phyloP scores from a whole-genome alignment of 1,140 invertebrate genomes.

The Lasioglossum albipes region DNA sequence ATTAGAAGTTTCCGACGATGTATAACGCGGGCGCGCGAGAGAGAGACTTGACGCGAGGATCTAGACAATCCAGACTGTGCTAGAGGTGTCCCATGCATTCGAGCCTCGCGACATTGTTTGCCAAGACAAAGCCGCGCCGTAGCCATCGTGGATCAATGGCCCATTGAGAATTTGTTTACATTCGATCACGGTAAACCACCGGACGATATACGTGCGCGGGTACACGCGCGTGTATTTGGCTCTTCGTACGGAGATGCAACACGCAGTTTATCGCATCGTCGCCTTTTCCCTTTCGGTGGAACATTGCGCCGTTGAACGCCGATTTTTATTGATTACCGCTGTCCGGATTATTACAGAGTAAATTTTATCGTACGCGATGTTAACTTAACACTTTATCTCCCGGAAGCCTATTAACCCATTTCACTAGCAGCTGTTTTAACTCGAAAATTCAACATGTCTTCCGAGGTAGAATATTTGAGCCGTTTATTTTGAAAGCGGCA shows the following conservation, averaged over 20 bases:
- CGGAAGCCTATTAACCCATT: too few species aligned
- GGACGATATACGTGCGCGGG: neutral
- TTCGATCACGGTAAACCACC: slow-evolving; percentile 15
- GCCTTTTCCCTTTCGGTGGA: neutral
- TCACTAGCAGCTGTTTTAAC: too few species aligned
- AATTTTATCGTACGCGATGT: too few species aligned
- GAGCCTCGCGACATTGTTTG: slow-evolving; percentile 13
- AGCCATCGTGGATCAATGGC: slow-evolving; percentile 35
- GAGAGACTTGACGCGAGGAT: neutral
- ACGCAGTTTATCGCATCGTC: neutral
- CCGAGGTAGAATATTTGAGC: too few species aligned
- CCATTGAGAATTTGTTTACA: slow-evolving; percentile 53
- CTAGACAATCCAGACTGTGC: neutral
- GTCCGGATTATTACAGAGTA: too few species aligned
- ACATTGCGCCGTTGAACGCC: neutral
- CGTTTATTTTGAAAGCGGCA: too few species aligned
- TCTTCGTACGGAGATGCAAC: neutral
- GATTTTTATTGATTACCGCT: too few species aligned
- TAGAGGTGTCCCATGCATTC: neutral
- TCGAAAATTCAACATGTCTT: too few species aligned
- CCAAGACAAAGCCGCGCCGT: slow-evolving; percentile 28
- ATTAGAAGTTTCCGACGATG: slow-evolving; percentile 1
- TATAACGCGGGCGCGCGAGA: neutral
- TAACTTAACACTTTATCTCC: too few species aligned
- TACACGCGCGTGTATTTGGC: neutral